Evolutionary conservation across 1,140 invertebrate genomes (phyloP).

Genomic region (Limonius californicus): DNA sequence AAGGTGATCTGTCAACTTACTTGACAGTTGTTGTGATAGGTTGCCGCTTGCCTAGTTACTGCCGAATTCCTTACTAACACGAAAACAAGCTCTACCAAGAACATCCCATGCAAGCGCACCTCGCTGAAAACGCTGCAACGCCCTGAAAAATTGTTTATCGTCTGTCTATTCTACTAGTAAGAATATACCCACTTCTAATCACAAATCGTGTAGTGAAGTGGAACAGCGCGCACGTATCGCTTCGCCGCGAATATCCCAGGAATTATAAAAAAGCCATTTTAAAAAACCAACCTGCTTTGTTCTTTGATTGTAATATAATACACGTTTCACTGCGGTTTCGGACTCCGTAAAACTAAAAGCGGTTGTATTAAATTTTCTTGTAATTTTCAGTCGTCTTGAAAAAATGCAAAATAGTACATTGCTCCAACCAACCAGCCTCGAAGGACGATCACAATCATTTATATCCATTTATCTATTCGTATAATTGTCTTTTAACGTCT

Average conservation of each 20-base stretch:
- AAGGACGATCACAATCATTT: neutral
- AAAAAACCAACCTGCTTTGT: slow-evolving; percentile 18
- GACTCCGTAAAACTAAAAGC: slow-evolving; percentile 15
- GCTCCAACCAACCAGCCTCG: neutral
- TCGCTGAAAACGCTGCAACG: too few species aligned
- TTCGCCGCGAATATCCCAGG: slow-evolving; percentile 16
- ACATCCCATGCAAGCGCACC: too few species aligned
- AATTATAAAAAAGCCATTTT: slow-evolving; percentile 19
- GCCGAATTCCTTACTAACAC: too few species aligned
- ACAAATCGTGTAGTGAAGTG: slow-evolving; percentile 20
- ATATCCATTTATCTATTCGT: neutral
- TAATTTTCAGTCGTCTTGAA: neutral
- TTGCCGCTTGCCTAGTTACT: too few species aligned
- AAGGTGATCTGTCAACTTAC: too few species aligned
- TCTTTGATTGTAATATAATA: slow-evolving; percentile 22
- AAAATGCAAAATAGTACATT: neutral
- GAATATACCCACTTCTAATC: slow-evolving; percentile 16
- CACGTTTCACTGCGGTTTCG: slow-evolving; percentile 19
- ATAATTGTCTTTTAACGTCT: neutral
- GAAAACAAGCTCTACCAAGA: too few species aligned
- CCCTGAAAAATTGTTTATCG: too few species aligned
- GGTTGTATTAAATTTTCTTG: neutral
- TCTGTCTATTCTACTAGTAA: too few species aligned
- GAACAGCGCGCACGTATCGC: slow-evolving; percentile 22
- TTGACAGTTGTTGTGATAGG: too few species aligned